These are phyloP conservation scores for Drosophila oshimai DNA, from an alignment of 1,140 invertebrate species.

Conservation along the genomic window DNA sequence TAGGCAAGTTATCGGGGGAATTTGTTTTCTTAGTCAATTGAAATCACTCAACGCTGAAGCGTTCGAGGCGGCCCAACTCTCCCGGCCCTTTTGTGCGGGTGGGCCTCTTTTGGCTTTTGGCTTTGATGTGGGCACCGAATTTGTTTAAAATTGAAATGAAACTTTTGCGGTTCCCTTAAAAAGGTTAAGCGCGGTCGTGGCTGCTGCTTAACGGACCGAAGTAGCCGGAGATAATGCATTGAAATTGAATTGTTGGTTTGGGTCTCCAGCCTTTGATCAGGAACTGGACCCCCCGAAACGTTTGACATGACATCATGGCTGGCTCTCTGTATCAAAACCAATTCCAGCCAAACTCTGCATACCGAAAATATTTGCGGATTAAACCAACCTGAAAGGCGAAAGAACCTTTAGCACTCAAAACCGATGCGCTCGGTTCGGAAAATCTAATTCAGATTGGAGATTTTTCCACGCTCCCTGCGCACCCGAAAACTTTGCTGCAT, in stretches of 20 bases:
- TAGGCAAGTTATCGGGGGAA: conserved; percentile 59
- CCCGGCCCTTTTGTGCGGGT: conserved; percentile 51
- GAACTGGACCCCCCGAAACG: conserved; percentile 7
- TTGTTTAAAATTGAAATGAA: conserved; percentile 54
- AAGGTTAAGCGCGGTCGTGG: conserved; percentile 60
- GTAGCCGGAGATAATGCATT: conserved; percentile 47
- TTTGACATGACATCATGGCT: conserved; percentile 26
- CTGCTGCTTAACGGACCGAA: conserved; percentile 57
- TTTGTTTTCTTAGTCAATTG: conserved; percentile 81
- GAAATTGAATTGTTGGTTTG: conserved; percentile 31
- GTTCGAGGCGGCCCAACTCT: conserved; percentile 19
- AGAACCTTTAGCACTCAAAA: neutral
- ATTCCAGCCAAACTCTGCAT: conserved; percentile 2
- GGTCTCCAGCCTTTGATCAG: conserved; percentile 21
- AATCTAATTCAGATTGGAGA: conserved; percentile 18
- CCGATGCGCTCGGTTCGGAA: neutral
- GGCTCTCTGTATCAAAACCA: neutral
- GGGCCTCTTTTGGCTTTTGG: conserved; percentile 42
- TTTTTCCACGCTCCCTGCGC: neutral
- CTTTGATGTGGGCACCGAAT: conserved; percentile 75
- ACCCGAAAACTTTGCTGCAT: conserved; percentile 33
- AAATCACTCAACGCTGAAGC: conserved; percentile 70
- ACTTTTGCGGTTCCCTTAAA: conserved; percentile 63
- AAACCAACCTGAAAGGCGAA: neutral
- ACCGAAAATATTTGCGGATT: conserved; percentile 5